A percentile compares a stretch with the other conserved stretches of the same genome.
These are phyloP conservation scores for Poeciliopsis presidionis DNA, from an alignment of 2,797 vertebrate species.

Conservation along the genomic window DNA sequence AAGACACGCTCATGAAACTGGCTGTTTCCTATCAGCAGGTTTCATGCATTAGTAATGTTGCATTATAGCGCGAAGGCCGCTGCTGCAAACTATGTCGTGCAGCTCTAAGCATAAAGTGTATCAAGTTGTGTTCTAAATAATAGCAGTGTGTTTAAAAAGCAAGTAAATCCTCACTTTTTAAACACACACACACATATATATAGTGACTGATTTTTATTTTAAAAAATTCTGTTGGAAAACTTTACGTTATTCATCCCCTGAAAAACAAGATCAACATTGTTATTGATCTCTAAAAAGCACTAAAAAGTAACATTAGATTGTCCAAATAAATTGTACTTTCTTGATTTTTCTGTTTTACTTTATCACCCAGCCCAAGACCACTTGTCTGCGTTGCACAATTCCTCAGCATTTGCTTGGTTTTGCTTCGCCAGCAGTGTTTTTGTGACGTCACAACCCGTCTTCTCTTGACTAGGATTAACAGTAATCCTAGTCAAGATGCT, in stretches of 20 bases:
- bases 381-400: not conserved
- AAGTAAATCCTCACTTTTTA: not conserved
- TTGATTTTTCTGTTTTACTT: not conserved
- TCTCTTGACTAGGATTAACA: not conserved
- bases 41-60: constrained; percentile 42
- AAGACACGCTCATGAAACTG: constrained; percentile 31
- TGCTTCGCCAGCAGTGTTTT: not conserved
- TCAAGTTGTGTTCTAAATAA: not conserved
- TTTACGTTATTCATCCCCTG: not conserved
- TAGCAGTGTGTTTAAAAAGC: not conserved
- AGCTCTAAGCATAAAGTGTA: not conserved
- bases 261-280: not conserved
- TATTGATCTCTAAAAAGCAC: not conserved
- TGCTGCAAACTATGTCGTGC: not conserved
- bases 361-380: not conserved
- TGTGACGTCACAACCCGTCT: not conserved
- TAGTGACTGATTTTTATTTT: no score
- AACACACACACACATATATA: no score
- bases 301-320: not conserved
- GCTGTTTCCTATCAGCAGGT: constrained; percentile 44
- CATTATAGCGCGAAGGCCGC: constrained; percentile 9
- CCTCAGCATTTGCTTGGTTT: not conserved
- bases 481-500: not conserved
- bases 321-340: not conserved
- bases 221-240: not conserved